Evolutionary conservation across 92 coral and sea anemone species (phyloP).

Genomic region (Meandrina meandrites): DNA sequence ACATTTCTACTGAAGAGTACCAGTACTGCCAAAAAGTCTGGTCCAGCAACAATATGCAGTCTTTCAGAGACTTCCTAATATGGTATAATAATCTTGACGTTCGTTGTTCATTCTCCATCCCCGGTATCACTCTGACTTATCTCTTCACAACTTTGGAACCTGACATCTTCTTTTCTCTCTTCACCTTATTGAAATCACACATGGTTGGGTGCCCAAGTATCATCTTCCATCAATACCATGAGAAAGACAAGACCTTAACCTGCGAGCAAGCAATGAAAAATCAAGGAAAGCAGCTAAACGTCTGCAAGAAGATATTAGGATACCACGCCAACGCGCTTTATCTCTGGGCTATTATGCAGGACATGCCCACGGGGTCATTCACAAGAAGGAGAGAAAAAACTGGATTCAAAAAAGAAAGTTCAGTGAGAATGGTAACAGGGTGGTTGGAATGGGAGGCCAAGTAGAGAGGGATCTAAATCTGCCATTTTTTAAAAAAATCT

Average conservation of each 20-base stretch:
- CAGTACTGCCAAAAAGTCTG: neutral
- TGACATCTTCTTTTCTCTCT: neutral
- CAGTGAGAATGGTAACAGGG: too few relatives aligned
- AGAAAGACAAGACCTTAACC: too few relatives aligned
- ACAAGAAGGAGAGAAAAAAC: too few relatives aligned
- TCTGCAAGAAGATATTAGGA: slow-evolving; percentile 34
- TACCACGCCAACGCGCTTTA: slow-evolving; percentile 52
- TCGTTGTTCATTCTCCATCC: neutral
- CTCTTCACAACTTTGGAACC: neutral
- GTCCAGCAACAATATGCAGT: too few relatives aligned
- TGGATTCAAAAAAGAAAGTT: too few relatives aligned
- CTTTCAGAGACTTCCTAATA: too few relatives aligned
- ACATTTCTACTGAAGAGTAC: neutral
- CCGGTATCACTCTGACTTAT: neutral
- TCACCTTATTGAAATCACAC: slow-evolving; percentile 18
- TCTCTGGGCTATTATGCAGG: slow-evolving; percentile 49
- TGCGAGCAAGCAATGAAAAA: too few relatives aligned
- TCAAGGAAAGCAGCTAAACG: neutral
- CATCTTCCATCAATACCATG: too few relatives aligned
- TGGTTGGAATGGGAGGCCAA: neutral
- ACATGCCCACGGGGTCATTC: neutral
- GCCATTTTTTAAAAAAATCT: too few relatives aligned
- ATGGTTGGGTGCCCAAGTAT: too few relatives aligned
- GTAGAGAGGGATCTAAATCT: neutral
- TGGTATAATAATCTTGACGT: too few relatives aligned